Base-by-base conservation (phyloP, 2,888 invertebrate genomes). In the Hirudinaria manillensis region DNA sequence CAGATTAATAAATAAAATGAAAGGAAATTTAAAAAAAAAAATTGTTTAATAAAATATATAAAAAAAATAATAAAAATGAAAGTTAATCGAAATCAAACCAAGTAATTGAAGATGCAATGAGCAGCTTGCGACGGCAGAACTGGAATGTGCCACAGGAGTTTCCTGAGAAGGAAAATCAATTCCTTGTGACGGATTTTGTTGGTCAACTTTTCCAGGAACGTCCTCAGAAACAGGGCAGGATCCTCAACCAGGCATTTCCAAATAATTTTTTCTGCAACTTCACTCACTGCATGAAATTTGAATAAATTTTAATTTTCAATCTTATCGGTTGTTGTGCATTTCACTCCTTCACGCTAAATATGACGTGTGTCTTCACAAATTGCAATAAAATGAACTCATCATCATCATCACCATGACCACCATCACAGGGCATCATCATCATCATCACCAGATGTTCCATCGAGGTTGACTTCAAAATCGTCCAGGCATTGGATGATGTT, bases 191-290 rank as follows among this genome's bases (percentile, higher is more conserved):
- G 83, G 51, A 86, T 85, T 74, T 83, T 83, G 79, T 84, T 82
- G 2, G 99, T 99, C 3, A 99, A 86, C 61, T 96, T 90, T 85
- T 99, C 99, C 65, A 99, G 88, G 68, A 99, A 94, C 83, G 97
- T 96, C 19, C 97, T 90, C 61, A 99, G 88, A 85, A 98, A 99
- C 0, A 99, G 86, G 0, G 96, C 93, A 0, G 97, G 94, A 83
- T 99, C 99, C 87, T 99, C 99, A 0, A 98, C 97, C 67, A 99
- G 88, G 84, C 98, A 99, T 78, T 91, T 91, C 98, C 98, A 98
- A 80, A 98, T 94, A 0, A 96, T 93, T 90, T 93, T 93, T 85
- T 94, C 94, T 75, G 98, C 94, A 0, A 95, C 92, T 88, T 97
- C 96, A 83, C 95, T 94, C 0, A 99, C 98, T n/a, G 93, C 55